Percentiles rank a stretch among this genome's conserved stretches.
phyloP scores from a whole-genome alignment of 1,140 invertebrate species.

The Aphaenogaster rudis region DNA sequence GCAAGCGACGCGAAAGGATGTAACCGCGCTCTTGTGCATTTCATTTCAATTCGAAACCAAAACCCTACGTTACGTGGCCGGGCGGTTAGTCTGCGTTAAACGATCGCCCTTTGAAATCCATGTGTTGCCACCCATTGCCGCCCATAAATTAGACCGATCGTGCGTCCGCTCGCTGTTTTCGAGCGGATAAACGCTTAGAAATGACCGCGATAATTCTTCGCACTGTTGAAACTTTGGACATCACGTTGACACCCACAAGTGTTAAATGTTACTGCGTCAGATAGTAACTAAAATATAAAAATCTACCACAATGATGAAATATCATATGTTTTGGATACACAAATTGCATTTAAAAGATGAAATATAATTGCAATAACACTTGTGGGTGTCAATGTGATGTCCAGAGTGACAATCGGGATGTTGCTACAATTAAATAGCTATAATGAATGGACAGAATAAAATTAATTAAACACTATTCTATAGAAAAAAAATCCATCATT shows the following conservation, averaged over 20 bases:
- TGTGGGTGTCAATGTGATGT: background rate
- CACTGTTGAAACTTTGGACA: background rate
- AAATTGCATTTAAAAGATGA: background rate
- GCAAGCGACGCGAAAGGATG: constrained; percentile 49
- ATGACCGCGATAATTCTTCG: constrained; percentile 41
- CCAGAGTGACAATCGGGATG: background rate
- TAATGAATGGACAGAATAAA: background rate
- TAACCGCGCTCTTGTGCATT: constrained; percentile 21
- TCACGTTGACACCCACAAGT: constrained; percentile 1
- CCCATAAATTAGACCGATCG: constrained; percentile 42
- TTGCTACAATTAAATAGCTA: background rate
- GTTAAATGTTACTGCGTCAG: constrained; percentile 10
- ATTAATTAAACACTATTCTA: background rate
- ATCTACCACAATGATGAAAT: background rate
- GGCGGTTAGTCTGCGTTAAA: constrained; percentile 45
- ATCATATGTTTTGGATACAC: background rate
- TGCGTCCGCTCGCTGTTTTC: constrained; percentile 16
- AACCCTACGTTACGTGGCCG: constrained; percentile 14
- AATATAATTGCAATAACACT: constrained; percentile 5
- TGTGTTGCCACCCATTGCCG: constrained; percentile 24
- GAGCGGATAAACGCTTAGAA: constrained; percentile 43
- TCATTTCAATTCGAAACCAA: constrained; percentile 45
- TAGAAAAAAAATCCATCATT: background rate
- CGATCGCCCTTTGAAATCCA: constrained; percentile 44
- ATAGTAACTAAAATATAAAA: constrained; percentile 1